A percentile compares a stretch with the other conserved stretches of the same genome.
These are phyloP conservation scores for Anguilla anguilla DNA, from an alignment of 2,797 vertebrate species.

Conservation along the genomic window DNA sequence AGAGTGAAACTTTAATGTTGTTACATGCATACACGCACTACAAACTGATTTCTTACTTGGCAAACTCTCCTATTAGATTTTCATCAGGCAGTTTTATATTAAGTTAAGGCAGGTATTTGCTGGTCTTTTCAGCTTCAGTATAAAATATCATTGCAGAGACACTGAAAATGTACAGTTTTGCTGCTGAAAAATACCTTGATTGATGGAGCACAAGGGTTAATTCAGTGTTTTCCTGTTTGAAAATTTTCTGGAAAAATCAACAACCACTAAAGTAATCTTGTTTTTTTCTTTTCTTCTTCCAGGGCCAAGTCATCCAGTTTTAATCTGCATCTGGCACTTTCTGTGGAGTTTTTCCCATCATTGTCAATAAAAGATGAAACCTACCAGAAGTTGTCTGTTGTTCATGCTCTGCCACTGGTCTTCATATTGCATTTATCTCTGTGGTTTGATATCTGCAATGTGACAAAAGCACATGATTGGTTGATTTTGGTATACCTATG, in stretches of 20 bases:
- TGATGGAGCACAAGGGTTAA: not conserved
- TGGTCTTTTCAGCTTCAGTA: too few relatives aligned
- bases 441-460: not conserved
- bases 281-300: slow-evolving; percentile 47
- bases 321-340: slow-evolving; percentile 54
- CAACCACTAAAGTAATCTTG: not conserved
- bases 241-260: not conserved
- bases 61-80: too few relatives aligned
- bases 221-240: not conserved
- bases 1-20: too few relatives aligned
- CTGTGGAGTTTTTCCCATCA: slow-evolving; percentile 27
- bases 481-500: not conserved
- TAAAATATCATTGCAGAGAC: too few relatives aligned
- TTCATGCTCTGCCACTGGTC: not conserved
- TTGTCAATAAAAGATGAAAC: slow-evolving; percentile 5
- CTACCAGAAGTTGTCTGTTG: not conserved
- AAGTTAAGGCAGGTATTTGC: too few relatives aligned
- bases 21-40: too few relatives aligned
- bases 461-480: not conserved
- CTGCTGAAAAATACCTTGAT: not conserved
- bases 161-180: not conserved
- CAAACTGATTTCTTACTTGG: too few relatives aligned
- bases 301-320: slow-evolving; percentile 84
- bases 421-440: not conserved
- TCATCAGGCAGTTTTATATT: too few relatives aligned